phyloP scores from a whole-genome alignment of 2,888 invertebrate genomes.

The Adineta ricciae region DNA sequence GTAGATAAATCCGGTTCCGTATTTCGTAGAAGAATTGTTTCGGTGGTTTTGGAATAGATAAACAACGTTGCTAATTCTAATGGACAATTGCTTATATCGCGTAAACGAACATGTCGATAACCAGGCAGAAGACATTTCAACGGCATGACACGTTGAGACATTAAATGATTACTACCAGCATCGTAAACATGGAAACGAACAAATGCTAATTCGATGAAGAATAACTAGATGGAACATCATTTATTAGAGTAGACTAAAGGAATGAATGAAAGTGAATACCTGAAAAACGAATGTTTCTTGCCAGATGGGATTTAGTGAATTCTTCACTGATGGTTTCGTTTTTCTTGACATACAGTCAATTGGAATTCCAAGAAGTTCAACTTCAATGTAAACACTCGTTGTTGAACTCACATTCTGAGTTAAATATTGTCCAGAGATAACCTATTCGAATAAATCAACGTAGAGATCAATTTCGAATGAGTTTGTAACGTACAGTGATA shows the following conservation, averaged over 20 bases:
- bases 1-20: background rate
- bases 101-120: constrained; percentile 72
- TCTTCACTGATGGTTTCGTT: constrained; percentile 70
- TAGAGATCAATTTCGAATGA: background rate
- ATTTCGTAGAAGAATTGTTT: constrained; percentile 6
- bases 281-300: constrained; percentile 54
- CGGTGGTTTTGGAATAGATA: constrained; percentile 59
- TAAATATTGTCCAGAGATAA: constrained; percentile 84
- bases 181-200: constrained; percentile 75
- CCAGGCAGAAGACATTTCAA: constrained; percentile 69
- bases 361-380: constrained; percentile 78
- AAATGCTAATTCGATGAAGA: constrained; percentile 77
- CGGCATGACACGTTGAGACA: constrained; percentile 77
- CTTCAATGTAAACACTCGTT: constrained; percentile 74
- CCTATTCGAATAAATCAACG: constrained; percentile 41
- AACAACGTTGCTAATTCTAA: constrained; percentile 77
- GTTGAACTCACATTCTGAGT: constrained; percentile 46
- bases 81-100: constrained; percentile 71
- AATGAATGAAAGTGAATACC: background rate
- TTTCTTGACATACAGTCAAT: constrained; percentile 77
- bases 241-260: background rate
- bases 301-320: constrained; percentile 84
- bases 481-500: background rate
- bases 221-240: constrained; percentile 41
- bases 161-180: constrained; percentile 66